Evolutionary conservation across 1,140 invertebrate genomes (phyloP), one percentile per base, ranked within the genome.

Genomic region (Latrodectus geometricus): DNA sequence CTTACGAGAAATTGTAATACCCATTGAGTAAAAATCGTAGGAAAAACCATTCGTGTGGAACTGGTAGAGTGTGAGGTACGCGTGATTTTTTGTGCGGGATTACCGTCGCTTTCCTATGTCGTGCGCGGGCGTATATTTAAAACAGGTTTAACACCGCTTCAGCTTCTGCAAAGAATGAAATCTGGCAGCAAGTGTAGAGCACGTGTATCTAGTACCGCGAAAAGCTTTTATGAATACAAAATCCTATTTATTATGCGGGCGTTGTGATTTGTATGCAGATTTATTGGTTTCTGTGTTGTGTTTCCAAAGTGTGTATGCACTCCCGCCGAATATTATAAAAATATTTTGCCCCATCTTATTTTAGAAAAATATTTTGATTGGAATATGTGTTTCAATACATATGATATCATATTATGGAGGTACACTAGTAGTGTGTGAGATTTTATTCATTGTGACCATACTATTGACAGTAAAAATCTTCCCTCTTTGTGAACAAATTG

Each of bases 11-110:
- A 65, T 69, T 83, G 80, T 68, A 74, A 83, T 74, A 20, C 49
- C 50, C 82, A 84, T 84, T 84, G 72, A 84, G 82, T 74, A 76
- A 84, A 84, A 84, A 52, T 72, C 49, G 49, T 66, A 76, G 82
- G 82, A 21, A 84, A 84, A 84, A 84, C 82, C 82, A 84, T 84
- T 84, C 20, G 61, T 52, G 74, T 84, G 65, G 65, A 76, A 76
- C 82, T 54, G 82, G 4, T 73, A 17, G 66, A 20, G 23, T 61
- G 80, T 48, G 52, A 23, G 52, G 56, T 76, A n/a, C 17, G 61
- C 14, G 70, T 17, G 21, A 61, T 73, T 82, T 73, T 82, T 82
- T 61, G 54, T 61, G 20, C 52, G 72, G 82, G 35, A 61, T 76
- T 84, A 84, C 82, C 82, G 48, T 17, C 48, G 48, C 12, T 35